phyloP scores from a whole-genome alignment of 2,797 vertebrate genomes.

The Parambassis ranga region DNA sequence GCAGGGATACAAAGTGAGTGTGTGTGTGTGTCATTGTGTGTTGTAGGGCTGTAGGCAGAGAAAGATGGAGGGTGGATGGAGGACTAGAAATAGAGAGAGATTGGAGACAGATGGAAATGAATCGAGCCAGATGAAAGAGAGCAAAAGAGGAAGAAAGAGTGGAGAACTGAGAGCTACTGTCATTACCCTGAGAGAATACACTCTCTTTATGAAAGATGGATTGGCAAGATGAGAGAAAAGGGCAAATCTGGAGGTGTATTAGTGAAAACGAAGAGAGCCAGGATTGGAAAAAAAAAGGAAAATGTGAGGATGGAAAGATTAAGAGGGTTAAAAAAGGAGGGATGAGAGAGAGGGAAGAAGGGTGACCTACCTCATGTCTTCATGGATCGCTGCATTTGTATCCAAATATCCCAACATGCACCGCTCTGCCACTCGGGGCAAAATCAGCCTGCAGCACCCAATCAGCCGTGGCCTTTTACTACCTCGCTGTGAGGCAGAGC shows the following conservation, averaged over 20 bases:
- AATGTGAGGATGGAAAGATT: constrained; percentile 10
- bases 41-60: constrained; percentile 23
- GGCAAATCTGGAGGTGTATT: constrained; percentile 28
- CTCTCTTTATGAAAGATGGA: constrained; percentile 40
- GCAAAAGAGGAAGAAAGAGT: constrained; percentile 11
- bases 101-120: constrained; percentile 57
- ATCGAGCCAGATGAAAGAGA: constrained; percentile 39
- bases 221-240: constrained; percentile 35
- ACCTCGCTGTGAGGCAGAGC: constrained; percentile 64
- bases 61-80: constrained; percentile 36
- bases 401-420: constrained; percentile 79
- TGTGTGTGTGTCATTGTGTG: constrained; percentile 21
- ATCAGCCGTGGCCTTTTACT: constrained; percentile 78
- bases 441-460: constrained; percentile 73
- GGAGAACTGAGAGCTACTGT: constrained; percentile 35
- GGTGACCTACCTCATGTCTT: constrained; percentile 72
- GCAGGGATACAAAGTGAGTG: constrained; percentile 31
- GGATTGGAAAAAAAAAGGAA: constrained; percentile 6
- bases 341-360: constrained; percentile 30
- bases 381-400: constrained; percentile 71
- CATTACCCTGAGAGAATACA: constrained; percentile 43
- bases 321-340: constrained; percentile 12
- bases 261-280: constrained; percentile 10
- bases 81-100: constrained; percentile 33
- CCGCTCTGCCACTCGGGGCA: constrained; percentile 62